Base-by-base conservation (phyloP, 35 echinoderm and acorn worm genomes). In the Eucidaris tribuloides region DNA sequence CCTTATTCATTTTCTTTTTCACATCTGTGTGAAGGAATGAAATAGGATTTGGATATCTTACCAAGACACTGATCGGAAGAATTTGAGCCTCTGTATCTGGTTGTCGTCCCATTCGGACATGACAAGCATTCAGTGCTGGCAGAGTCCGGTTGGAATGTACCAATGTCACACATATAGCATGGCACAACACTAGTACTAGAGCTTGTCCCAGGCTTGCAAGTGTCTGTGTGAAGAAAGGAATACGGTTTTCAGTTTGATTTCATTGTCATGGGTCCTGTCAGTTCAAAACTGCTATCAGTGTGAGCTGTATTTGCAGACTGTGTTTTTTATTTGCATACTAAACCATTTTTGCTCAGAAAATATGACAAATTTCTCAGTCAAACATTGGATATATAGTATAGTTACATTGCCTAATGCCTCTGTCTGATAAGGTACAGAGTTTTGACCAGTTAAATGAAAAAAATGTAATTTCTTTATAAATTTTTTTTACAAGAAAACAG, bases 61-160 rank as follows among this genome's bases (percentile, higher is more conserved):
- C 71, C 71, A n/a, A 28, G 28, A 42, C 71, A 76, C 22, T 30
- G 11, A 19, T 76, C 17, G 14, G 9, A 17, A 76, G 17, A 30
- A 9, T 28, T 30, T 36, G 71, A 76, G 28, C 71, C 71, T 42
- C n/a, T 30, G 28, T 28, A 7, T 35, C 33, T 76, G 28, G 71
- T 76, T 5, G 71, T 76, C 40, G 38, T 76, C 5, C 71, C 71
- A 31, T 11, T 22, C 4, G 71, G 71, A 76, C 71, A 76, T 36
- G 28, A 20, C 7, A 13, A 34, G 40, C 71, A 76, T 9, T 28
- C 11, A 11, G 71, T 76, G 28, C 40, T 28, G 7, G 7, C 28
- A 22, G 29, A 39, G 17, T 31, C 28, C 20, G 28, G 9, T 42
- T 76, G 71, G 33, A 5, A 76, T n/a, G 29, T 35, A 35, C 71